Evolutionary conservation across 2,113 vertebrate genomes (phyloP).

Genomic region (Ploceus nigricollis): DNA sequence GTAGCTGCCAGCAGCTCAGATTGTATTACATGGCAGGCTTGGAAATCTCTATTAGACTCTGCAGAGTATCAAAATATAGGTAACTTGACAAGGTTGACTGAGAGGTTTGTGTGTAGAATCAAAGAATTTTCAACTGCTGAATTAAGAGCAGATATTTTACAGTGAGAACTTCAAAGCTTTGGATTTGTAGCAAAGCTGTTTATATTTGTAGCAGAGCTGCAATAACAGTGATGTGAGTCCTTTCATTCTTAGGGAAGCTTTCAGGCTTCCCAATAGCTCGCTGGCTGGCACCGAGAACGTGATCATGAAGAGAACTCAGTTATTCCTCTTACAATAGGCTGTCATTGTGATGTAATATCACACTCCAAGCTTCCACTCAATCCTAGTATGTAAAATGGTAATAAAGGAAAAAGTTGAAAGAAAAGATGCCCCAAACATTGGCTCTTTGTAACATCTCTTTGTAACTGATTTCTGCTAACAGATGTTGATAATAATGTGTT

Average conservation of each 20-base stretch:
- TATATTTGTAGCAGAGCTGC: not conserved
- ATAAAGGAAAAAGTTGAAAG: not conserved
- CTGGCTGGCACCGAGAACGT: fast-evolving
- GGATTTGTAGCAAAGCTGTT: not conserved
- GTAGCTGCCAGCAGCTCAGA: not conserved
- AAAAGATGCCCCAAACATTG: not conserved
- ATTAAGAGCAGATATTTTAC: not conserved
- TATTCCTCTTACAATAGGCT: not conserved
- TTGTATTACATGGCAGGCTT: not conserved
- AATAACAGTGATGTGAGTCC: not conserved
- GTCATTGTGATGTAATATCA: not conserved
- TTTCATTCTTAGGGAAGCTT: not conserved
- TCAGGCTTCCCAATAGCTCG: not conserved
- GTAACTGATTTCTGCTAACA: not conserved
- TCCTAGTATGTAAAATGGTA: not conserved
- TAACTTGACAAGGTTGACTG: not conserved
- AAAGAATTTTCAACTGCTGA: not conserved
- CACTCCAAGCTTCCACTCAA: not conserved
- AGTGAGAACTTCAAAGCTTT: not conserved
- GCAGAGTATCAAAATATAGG: not conserved
- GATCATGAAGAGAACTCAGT: not conserved
- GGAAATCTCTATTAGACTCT: not conserved
- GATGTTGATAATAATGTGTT: not conserved
- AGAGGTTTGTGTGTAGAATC: not conserved
- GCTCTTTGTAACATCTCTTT: not conserved